phyloP scores from a whole-genome alignment of 2,888 invertebrate species.

The Eucera pruinosa region DNA sequence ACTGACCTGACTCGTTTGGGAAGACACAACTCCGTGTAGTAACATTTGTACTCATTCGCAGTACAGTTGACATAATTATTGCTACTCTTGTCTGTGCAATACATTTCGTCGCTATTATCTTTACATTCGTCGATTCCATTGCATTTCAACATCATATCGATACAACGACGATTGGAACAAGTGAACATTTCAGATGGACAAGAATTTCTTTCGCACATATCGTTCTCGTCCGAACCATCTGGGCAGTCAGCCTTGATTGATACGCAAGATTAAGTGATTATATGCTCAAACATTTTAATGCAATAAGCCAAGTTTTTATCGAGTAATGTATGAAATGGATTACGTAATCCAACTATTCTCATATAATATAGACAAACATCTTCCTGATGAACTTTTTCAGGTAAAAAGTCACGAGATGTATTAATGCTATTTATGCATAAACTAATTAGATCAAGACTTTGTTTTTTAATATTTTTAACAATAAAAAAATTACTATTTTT shows the following conservation, averaged over 20 bases:
- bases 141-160: constrained; percentile 86
- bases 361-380: too few species aligned
- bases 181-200: constrained; percentile 83
- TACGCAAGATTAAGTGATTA: not conserved
- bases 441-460: too few species aligned
- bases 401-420: too few species aligned
- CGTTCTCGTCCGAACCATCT: constrained; percentile 81
- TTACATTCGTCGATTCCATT: constrained; percentile 87
- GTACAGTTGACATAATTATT: constrained; percentile 62
- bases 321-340: too few species aligned
- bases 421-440: too few species aligned
- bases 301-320: not conserved
- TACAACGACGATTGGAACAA: constrained; percentile 86
- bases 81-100: constrained; percentile 78
- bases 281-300: not conserved
- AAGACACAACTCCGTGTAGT: constrained; percentile 74
- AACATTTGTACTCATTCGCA: constrained; percentile 73
- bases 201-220: constrained; percentile 61
- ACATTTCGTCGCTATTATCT: constrained; percentile 86
- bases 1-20: constrained; percentile 71
- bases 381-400: too few species aligned
- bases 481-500: too few species aligned
- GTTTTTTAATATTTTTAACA: too few species aligned
- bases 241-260: constrained; percentile 74
- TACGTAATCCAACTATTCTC: too few species aligned